phyloP scores from a whole-genome alignment of 2,888 invertebrate species.

The Apamea sordens region DNA sequence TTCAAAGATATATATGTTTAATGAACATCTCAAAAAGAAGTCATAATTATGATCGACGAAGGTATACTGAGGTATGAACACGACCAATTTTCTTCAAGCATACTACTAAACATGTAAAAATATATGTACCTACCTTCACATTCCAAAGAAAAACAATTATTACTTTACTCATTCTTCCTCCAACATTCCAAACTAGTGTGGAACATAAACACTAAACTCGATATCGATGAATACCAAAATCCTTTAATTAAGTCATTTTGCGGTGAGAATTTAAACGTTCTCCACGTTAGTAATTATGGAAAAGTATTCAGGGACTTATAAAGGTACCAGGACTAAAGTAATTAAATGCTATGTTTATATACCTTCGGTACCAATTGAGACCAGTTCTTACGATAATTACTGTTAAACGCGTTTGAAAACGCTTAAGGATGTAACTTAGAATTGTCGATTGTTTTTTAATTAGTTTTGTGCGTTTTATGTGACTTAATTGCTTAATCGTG shows the following conservation, averaged over 20 bases:
- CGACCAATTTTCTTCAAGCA: neutral
- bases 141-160: conserved; percentile 24
- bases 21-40: neutral
- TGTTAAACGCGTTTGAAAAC: conserved; percentile 76
- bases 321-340: conserved; percentile 64
- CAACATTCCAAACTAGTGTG: conserved; percentile 44
- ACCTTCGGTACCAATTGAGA: conserved; percentile 66
- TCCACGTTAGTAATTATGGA: conserved; percentile 66
- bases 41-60: neutral
- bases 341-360: conserved; percentile 68
- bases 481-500: conserved; percentile 50
- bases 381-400: conserved; percentile 79
- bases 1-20: too few species aligned
- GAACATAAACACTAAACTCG: conserved; percentile 29
- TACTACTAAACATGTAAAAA: neutral
- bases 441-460: conserved; percentile 52
- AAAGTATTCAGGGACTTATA: conserved; percentile 67
- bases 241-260: conserved; percentile 51
- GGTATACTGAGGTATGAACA: neutral
- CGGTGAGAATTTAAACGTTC: conserved; percentile 51
- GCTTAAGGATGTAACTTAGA: conserved; percentile 48
- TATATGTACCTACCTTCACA: neutral
- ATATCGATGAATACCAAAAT: conserved; percentile 59
- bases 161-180: conserved; percentile 1
- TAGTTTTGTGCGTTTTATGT: conserved; percentile 37